Percentiles rank a stretch among this genome's conserved stretches.
phyloP scores from a whole-genome alignment of 2,113 vertebrate genomes.

The Bubo blakistoni region DNA sequence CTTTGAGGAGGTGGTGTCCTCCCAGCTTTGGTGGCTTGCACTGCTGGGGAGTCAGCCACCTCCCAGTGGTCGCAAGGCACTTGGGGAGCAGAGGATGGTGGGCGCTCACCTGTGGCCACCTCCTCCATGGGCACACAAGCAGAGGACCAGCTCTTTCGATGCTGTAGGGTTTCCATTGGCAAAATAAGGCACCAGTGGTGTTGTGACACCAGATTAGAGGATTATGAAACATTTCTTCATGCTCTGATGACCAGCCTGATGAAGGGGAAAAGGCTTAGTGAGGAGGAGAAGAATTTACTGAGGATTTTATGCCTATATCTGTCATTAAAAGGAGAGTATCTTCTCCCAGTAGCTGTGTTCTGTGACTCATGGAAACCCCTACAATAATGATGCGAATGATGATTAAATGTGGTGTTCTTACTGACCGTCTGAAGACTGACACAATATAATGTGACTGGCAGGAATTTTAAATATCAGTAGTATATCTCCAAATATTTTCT shows the following conservation, averaged over 20 bases:
- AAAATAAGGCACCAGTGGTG: background rate
- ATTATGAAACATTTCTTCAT: constrained; percentile 30
- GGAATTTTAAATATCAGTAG: background rate
- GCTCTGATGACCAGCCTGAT: background rate
- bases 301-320: background rate
- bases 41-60: background rate
- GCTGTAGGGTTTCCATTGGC: background rate
- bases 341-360: background rate
- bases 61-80: background rate
- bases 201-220: constrained; percentile 21
- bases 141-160: background rate
- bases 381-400: background rate
- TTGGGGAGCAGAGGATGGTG: background rate
- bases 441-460: background rate
- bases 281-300: background rate
- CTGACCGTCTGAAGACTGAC: background rate
- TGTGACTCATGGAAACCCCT: background rate
- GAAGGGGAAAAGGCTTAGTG: constrained; percentile 17
- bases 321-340: background rate
- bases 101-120: accelerated
- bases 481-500: background rate
- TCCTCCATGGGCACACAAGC: background rate
- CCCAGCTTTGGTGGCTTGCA: background rate
- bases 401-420: background rate
- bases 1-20: background rate